Percentiles rank a stretch among this genome's conserved stretches.
Evolutionary conservation across 2,797 vertebrate genomes (phyloP).

Genomic region (Esox lucius): DNA sequence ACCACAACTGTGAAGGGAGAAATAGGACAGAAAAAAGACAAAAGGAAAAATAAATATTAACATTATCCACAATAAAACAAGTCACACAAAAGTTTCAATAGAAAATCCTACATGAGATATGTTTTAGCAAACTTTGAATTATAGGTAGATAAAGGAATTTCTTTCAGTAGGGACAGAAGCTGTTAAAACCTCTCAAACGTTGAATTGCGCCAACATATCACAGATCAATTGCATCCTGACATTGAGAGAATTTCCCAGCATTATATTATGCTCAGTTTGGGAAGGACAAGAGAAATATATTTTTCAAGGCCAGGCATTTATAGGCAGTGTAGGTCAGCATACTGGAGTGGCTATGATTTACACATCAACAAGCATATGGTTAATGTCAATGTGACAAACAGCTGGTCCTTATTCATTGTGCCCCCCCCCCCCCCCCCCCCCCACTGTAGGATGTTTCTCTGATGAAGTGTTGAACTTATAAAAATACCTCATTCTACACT

Average conservation of each 20-base stretch:
- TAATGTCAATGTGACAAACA: conserved; percentile 3
- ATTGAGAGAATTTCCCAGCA: neutral
- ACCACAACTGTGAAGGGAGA: conserved; percentile 83
- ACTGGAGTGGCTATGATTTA: neutral
- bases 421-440: too few species aligned
- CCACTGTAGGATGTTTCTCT: too few species aligned
- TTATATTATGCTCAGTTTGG: neutral
- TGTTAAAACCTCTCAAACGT: neutral
- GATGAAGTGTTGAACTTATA: neutral
- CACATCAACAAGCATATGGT: neutral
- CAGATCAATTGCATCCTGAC: neutral
- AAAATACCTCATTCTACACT: neutral
- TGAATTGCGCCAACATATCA: neutral
- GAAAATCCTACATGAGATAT: neutral
- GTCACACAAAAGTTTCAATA: neutral
- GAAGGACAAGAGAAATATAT: neutral
- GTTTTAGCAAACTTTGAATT: neutral
- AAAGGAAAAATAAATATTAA: neutral
- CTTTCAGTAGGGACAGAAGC: neutral
- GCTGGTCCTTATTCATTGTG: neutral
- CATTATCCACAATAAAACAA: neutral
- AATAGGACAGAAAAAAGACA: neutral
- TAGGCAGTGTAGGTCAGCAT: neutral
- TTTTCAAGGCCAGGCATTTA: neutral
- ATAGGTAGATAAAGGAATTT: neutral